phyloP scores from a whole-genome alignment of 1,140 invertebrate species.

The Brachionus paranguensis region DNA sequence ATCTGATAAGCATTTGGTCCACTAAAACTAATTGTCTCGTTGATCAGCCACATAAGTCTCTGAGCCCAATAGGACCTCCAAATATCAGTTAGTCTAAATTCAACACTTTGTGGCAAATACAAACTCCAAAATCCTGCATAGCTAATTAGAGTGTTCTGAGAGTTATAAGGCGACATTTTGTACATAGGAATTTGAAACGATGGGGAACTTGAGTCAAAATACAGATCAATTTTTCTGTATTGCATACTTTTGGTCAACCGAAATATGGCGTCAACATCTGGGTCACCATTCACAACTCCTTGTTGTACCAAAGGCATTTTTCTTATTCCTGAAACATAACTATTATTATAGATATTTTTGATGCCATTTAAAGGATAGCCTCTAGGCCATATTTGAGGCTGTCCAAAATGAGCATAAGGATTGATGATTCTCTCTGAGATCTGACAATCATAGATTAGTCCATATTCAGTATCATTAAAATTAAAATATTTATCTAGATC shows the following conservation, averaged over 20 bases:
- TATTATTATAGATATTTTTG: not conserved
- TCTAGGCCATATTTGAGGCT: slow-evolving; percentile 47
- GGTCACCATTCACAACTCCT: slow-evolving; percentile 48
- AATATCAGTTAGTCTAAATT: slow-evolving; percentile 48
- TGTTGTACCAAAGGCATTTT: slow-evolving; percentile 46
- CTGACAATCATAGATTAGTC: not conserved
- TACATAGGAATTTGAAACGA: slow-evolving; percentile 42
- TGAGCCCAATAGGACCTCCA: slow-evolving; percentile 50
- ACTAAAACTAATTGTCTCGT: slow-evolving; percentile 44
- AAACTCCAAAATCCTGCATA: slow-evolving; percentile 47
- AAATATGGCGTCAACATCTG: slow-evolving; percentile 52
- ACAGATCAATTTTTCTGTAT: slow-evolving; percentile 43
- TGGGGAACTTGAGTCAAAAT: slow-evolving; percentile 18
- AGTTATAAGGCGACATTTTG: slow-evolving; percentile 46
- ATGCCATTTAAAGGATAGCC: slow-evolving; percentile 47
- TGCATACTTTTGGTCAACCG: slow-evolving; percentile 42
- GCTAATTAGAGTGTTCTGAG: slow-evolving; percentile 50
- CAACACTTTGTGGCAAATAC: slow-evolving; percentile 45
- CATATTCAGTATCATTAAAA: not conserved
- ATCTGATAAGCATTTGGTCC: slow-evolving; percentile 43
- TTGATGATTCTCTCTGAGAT: slow-evolving; percentile 39
- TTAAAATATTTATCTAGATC: not conserved
- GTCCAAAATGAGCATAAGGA: slow-evolving; percentile 48
- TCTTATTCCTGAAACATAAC: slow-evolving; percentile 36
- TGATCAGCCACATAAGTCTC: slow-evolving; percentile 46